These are phyloP conservation scores for Centropristis striata DNA, from an alignment of 2,113 vertebrate genomes.

Conservation along the genomic window DNA sequence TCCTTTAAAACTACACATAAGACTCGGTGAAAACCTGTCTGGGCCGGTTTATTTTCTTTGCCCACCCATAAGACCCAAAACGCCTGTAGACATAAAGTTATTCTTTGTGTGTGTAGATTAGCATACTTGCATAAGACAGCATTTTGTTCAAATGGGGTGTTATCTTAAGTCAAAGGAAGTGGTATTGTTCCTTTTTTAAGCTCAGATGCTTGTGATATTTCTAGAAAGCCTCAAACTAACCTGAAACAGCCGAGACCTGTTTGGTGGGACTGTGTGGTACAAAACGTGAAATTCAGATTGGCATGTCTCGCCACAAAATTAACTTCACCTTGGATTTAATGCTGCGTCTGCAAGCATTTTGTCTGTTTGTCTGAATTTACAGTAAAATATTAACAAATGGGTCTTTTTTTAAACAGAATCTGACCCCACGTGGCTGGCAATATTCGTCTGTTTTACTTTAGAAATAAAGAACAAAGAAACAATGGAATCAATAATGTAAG, in stretches of 20 bases:
- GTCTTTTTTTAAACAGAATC: not conserved
- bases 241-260: conserved; percentile 22
- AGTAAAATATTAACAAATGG: conserved; percentile 19
- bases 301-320: conserved; percentile 29
- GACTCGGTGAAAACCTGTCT: conserved; percentile 51
- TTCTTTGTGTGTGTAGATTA: conserved; percentile 37
- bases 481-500: not conserved
- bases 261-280: conserved; percentile 5
- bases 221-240: conserved; percentile 23
- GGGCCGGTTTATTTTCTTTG: conserved; percentile 55
- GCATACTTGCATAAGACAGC: conserved; percentile 30
- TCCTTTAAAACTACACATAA: conserved; percentile 48
- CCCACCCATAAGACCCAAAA: conserved; percentile 34
- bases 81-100: conserved; percentile 28
- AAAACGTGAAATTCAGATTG: conserved; percentile 22
- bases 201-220: conserved; percentile 53
- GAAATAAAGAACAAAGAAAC: not conserved
- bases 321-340: conserved; percentile 23
- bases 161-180: conserved; percentile 38
- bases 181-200: conserved; percentile 20
- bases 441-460: not conserved
- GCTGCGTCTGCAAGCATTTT: not conserved
- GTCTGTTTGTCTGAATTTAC: conserved; percentile 23
- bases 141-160: conserved; percentile 22
- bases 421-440: not conserved